These are phyloP conservation scores for Microcaecilia unicolor DNA, from an alignment of 2,797 vertebrate genomes.

Conservation along the genomic window DNA sequence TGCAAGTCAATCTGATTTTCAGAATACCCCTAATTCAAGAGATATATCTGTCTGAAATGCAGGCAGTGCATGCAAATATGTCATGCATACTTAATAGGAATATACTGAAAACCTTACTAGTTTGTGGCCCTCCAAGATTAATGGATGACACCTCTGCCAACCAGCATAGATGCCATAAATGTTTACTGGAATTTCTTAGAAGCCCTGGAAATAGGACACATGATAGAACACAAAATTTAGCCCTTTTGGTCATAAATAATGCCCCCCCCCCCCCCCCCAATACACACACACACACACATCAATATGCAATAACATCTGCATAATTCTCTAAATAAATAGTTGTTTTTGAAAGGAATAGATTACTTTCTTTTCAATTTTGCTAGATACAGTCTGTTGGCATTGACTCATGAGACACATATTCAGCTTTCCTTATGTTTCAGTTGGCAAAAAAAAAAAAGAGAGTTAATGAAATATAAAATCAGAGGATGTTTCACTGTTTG, in stretches of 20 bases:
- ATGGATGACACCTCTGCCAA: too few relatives aligned
- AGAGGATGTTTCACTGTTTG: not conserved
- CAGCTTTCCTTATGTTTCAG: not conserved
- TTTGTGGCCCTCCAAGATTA: too few relatives aligned
- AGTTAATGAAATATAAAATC: not conserved
- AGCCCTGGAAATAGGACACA: slow-evolving; percentile 23
- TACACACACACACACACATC: too few relatives aligned
- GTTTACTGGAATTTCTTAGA: slow-evolving; percentile 32
- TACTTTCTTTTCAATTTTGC: not conserved
- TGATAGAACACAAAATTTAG: slow-evolving; percentile 10
- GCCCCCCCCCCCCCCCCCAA: too few relatives aligned
- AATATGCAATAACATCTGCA: slow-evolving; percentile 28
- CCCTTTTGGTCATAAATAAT: slow-evolving; percentile 15
- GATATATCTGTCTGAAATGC: too few relatives aligned
- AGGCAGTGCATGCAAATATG: too few relatives aligned
- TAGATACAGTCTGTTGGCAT: not conserved
- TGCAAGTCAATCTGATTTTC: too few relatives aligned
- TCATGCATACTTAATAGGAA: too few relatives aligned
- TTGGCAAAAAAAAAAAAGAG: not conserved
- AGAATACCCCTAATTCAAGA: too few relatives aligned
- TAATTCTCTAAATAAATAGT: not conserved
- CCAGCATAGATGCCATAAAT: slow-evolving; percentile 47
- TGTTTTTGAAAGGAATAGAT: not conserved
- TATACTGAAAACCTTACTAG: too few relatives aligned
- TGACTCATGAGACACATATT: fast-evolving